Base-by-base conservation (phyloP, 2,113 vertebrate genomes). In the Ciconia stormi region DNA sequence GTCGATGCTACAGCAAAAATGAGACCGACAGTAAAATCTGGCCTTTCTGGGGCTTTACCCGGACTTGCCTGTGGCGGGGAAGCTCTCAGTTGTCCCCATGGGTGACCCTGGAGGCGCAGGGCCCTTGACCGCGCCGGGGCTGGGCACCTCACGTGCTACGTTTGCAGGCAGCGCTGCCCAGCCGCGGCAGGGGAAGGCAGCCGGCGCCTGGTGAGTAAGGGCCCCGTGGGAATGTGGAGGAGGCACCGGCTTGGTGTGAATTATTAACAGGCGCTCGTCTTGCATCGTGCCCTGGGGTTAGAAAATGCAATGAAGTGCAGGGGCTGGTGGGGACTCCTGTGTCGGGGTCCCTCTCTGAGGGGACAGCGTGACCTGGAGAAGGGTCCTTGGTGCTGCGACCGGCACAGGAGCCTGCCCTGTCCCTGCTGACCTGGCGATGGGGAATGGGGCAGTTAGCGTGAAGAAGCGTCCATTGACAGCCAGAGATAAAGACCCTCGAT, bases 71-170 rank as follows among this genome's bases (percentile, higher is more conserved):
- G 72, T 11, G 42, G 15, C 29, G 0, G 0, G 5, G 19, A 29
- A 63, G 58, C 6, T 16, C 44, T 46, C 0, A 0, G 46, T 13
- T 59, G 66, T 63, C 38, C 69, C 38, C 21, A 5, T 7, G 26
- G 38, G 16, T 17, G 10, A 23, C 19, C 5, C 25, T 52, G 14
- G 44, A 38, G 62, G 40, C 0, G 0, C 1, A 2, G 66, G n/a
- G 9, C 38, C 30, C 22, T 52, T 38, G 38, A 6, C 21, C 6
- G 3, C 8, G 2, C 49, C 3, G 10, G 13, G 17, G 14, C 61
- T 36, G 26, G 52, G 59, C 32, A 46, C 22, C n/a, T 25, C 5
- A 0, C 0, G 16, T 12, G 26, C 21, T 22, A 21, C 0, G 2
- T 59, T 29, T 34, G 44, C 38, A 29, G 40, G 32, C 79, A 53